A percentile compares a stretch with the other conserved stretches of the same genome.
phyloP scores from a whole-genome alignment of 2,888 invertebrate genomes.

The Andrena hattorfiana region DNA sequence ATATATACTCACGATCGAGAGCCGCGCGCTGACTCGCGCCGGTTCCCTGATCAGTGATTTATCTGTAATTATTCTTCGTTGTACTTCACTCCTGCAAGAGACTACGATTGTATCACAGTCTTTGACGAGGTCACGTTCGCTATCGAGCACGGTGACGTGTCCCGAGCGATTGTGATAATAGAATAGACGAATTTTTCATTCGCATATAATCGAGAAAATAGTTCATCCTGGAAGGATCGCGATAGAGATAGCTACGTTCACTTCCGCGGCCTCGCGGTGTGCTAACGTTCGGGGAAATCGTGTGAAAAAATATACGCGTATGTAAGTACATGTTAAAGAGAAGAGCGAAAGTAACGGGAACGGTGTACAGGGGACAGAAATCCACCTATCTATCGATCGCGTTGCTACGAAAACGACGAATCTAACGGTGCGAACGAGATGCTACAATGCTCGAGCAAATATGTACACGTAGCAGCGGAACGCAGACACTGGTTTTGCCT shows the following conservation, averaged over 20 bases:
- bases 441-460: conserved; percentile 22
- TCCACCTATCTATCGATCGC: conserved; percentile 2
- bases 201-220: conserved; percentile 39
- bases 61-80: conserved; percentile 63
- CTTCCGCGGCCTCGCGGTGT: conserved; percentile 25
- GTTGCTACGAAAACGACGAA: neutral
- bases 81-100: conserved; percentile 70
- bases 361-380: neutral
- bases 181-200: conserved; percentile 42
- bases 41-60: conserved; percentile 17
- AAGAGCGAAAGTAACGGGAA: neutral
- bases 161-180: conserved; percentile 50
- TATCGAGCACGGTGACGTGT: conserved; percentile 26
- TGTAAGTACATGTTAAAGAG: conserved; percentile 4
- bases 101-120: conserved; percentile 73
- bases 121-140: conserved; percentile 65
- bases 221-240: conserved; percentile 34
- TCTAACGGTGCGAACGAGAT: conserved; percentile 6
- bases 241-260: conserved; percentile 13
- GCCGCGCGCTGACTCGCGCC: neutral
- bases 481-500: conserved; percentile 35
- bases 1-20: conserved; percentile 23
- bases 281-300: conserved; percentile 9
- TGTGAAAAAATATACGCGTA: conserved; percentile 32
- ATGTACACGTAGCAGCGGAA: conserved; percentile 28